phyloP scores from a whole-genome alignment of 2,113 vertebrate species.

The Perccottus glenii region DNA sequence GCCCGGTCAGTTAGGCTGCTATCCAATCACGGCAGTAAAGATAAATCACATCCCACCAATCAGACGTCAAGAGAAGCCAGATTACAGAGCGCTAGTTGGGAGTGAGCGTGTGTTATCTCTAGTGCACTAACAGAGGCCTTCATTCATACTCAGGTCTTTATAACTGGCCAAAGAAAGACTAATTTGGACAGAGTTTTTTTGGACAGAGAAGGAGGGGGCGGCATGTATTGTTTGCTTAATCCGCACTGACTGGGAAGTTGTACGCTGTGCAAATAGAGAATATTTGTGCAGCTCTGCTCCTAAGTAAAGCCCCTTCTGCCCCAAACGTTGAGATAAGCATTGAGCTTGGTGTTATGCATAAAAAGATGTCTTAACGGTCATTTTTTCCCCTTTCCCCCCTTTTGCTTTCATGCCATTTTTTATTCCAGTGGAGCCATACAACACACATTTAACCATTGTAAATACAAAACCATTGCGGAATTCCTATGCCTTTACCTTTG shows the following conservation, averaged over 20 bases:
- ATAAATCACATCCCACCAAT: constrained; percentile 52
- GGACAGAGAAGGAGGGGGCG: constrained; percentile 52
- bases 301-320: constrained; percentile 71
- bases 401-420: not conserved
- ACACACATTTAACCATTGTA: not conserved
- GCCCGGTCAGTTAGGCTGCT: constrained; percentile 27
- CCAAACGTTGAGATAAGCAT: constrained; percentile 74
- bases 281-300: constrained; percentile 74
- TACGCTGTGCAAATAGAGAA: constrained; percentile 78
- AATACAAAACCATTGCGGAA: constrained; percentile 22
- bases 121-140: constrained; percentile 69
- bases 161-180: constrained; percentile 77
- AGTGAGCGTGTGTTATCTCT: constrained; percentile 73
- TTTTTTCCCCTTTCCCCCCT: constrained; percentile 7
- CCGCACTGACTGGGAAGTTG: constrained; percentile 79
- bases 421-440: too few relatives aligned
- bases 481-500: constrained; percentile 32
- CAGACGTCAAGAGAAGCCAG: constrained; percentile 28
- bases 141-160: constrained; percentile 78
- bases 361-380: constrained; percentile 55
- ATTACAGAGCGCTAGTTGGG: constrained; percentile 46
- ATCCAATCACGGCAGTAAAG: constrained; percentile 39
- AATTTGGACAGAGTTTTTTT: constrained; percentile 76
- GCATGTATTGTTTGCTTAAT: constrained; percentile 78
- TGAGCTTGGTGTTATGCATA: constrained; percentile 55